A percentile compares a stretch with the other conserved stretches of the same genome.
These are phyloP conservation scores for Thalpophila matura DNA, from an alignment of 2,888 invertebrate species.

Conservation along the genomic window DNA sequence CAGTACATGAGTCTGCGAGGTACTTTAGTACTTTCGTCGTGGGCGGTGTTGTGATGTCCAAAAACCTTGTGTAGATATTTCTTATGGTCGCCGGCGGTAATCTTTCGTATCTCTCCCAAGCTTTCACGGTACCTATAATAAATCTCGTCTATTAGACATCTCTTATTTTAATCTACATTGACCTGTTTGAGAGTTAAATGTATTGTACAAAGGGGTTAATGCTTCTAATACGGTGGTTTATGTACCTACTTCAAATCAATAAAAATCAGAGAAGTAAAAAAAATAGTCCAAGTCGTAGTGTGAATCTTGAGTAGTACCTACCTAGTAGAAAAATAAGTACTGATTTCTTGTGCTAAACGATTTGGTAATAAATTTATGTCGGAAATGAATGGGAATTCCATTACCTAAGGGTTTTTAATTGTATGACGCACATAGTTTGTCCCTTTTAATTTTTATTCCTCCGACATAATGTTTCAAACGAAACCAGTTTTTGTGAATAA, in stretches of 20 bases:
- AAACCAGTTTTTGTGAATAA: constrained; percentile 23
- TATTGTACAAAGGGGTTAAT: too few species aligned
- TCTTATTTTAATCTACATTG: neutral
- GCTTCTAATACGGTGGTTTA: too few species aligned
- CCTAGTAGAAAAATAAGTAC: too few species aligned
- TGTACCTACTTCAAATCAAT: too few species aligned
- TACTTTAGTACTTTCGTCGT: constrained; percentile 95
- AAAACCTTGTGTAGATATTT: constrained; percentile 94
- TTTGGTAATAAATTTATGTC: too few species aligned
- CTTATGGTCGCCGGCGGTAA: constrained; percentile 94
- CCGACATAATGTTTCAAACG: neutral
- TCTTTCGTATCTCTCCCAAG: constrained; percentile 96
- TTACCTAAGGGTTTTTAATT: too few species aligned
- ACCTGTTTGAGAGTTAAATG: too few species aligned
- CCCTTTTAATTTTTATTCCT: neutral
- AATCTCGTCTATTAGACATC: neutral
- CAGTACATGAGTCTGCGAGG: constrained; percentile 94
- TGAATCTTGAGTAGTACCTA: too few species aligned
- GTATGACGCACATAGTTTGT: neutral
- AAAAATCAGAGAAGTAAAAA: too few species aligned
- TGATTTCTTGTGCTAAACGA: too few species aligned
- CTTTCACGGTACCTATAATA: constrained; percentile 93
- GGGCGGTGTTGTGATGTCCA: constrained; percentile 98
- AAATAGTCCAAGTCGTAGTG: too few species aligned
- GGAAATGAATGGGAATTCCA: neutral